Evolutionary conservation across 2,888 invertebrate genomes (phyloP).

Genomic region (Acanthacorydalis orientalis): DNA sequence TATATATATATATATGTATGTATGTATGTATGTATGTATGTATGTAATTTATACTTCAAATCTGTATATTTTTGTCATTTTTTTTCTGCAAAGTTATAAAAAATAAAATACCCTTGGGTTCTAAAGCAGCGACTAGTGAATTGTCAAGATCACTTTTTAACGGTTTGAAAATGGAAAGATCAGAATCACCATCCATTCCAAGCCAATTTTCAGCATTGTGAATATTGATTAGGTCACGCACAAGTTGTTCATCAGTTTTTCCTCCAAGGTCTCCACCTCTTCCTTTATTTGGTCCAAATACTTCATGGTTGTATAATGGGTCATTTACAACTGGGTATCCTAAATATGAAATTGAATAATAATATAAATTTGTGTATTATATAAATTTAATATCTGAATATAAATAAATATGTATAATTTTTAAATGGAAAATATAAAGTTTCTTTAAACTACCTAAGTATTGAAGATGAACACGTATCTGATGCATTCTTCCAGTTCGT

Average conservation of each 20-base stretch:
- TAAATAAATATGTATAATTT: no score
- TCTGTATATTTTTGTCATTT: no score
- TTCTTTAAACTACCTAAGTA: slow-evolving; percentile 57
- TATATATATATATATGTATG: no score
- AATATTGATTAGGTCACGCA: slow-evolving; percentile 73
- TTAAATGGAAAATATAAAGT: slow-evolving; percentile 1
- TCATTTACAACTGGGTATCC: slow-evolving; percentile 97
- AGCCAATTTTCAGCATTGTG: slow-evolving; percentile 93
- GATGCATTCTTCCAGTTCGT: slow-evolving; percentile 95
- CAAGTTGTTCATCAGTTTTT: slow-evolving; percentile 77
- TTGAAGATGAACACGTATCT: slow-evolving; percentile 96
- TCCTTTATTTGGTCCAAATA: slow-evolving; percentile 88
- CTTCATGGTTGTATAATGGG: slow-evolving; percentile 88
- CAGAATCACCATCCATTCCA: slow-evolving; percentile 77
- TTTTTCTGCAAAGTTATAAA: not conserved
- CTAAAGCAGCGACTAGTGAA: slow-evolving; percentile 21
- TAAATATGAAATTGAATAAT: slow-evolving; percentile 19
- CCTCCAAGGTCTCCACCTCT: slow-evolving; percentile 76
- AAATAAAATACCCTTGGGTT: slow-evolving; percentile 21
- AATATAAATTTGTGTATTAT: no score
- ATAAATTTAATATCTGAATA: no score
- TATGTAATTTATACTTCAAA: no score
- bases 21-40: no score
- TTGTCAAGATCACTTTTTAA: slow-evolving; percentile 51
- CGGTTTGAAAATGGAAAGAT: slow-evolving; percentile 63